Evolutionary conservation across 1,140 invertebrate species (phyloP).

Genomic region (Saccostrea glomerata): DNA sequence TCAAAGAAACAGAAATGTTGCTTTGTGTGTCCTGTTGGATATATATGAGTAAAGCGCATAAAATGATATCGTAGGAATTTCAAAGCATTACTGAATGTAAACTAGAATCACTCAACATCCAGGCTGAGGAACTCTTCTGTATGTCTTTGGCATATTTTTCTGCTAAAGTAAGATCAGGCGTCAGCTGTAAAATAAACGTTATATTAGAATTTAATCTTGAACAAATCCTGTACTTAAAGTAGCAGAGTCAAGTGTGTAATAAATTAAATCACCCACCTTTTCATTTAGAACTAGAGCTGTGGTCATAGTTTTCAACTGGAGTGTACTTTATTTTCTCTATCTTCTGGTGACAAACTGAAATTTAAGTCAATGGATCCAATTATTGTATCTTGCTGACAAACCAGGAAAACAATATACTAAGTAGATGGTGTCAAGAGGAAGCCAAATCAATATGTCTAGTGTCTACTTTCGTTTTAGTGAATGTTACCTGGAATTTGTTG

Average conservation of each 20-base stretch:
- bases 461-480: neutral
- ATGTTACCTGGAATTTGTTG: neutral
- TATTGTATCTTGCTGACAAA: too few relatives aligned
- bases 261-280: neutral
- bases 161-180: neutral
- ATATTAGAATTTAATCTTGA: too few relatives aligned
- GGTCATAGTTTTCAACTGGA: neutral
- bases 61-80: neutral
- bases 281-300: neutral
- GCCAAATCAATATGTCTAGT: too few relatives aligned
- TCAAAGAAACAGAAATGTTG: neutral
- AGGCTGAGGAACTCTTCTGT: neutral
- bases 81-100: neutral
- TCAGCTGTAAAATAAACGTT: neutral
- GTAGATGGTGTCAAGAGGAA: too few relatives aligned
- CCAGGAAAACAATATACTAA: too few relatives aligned
- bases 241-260: neutral
- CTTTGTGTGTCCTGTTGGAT: neutral
- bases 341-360: neutral
- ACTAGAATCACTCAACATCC: neutral
- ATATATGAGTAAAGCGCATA: neutral
- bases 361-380: too few relatives aligned
- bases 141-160: slow-evolving; percentile 9
- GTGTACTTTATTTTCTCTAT: neutral
- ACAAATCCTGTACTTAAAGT: too few relatives aligned